Evolutionary conservation across 1,140 invertebrate species (phyloP), one percentile per base, ranked within the genome.

Genomic region (Branchinecta lynchi): DNA sequence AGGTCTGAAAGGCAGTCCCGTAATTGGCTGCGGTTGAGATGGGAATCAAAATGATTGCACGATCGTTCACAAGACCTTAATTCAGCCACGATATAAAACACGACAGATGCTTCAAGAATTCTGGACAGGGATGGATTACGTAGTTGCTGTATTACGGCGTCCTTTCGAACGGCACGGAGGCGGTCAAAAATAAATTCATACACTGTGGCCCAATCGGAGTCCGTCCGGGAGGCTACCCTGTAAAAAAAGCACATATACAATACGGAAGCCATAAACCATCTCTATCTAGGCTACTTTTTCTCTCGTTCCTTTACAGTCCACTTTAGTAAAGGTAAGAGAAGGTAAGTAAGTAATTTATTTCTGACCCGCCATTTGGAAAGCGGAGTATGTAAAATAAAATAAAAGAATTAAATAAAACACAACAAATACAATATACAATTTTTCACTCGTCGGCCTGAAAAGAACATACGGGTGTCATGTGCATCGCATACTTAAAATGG

Each of bases 131-230:
- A 15, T 15, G 17, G 12, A 60, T 60, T 20, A 2, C 12, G 12
- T 15, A 60, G 6, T 72, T 82, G 81, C 76, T 90, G 89, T 65
- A 91, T 86, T 2, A 86, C 81, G 69, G 88, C 79, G 76, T 91
- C 89, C 74, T 90, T 87, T 12, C 88, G 80, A 8, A 91, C 81
- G 3, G 86, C 82, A 70, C 88, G 78, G 65, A 90, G 75, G 32
- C 89, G 81, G 78, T 91, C 88, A 73, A 87, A 86, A 45, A 89
- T 81, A 76, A 88, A 91, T 74, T 89, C 85, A 71, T 90, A 90
- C 10, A 84, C 78, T 17, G 17, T 15, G 17, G 51, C 12, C 51
- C 51, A 60, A 15, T 20, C 51, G 51, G 12, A 60, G 51, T 60
- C 51, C 12, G 12, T 60, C 51, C 51, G 12, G 12, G 12, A 15